A percentile compares a stretch with the other conserved stretches of the same genome.
Evolutionary conservation across 2,113 vertebrate species (phyloP).

Genomic region (Geococcyx californianus): DNA sequence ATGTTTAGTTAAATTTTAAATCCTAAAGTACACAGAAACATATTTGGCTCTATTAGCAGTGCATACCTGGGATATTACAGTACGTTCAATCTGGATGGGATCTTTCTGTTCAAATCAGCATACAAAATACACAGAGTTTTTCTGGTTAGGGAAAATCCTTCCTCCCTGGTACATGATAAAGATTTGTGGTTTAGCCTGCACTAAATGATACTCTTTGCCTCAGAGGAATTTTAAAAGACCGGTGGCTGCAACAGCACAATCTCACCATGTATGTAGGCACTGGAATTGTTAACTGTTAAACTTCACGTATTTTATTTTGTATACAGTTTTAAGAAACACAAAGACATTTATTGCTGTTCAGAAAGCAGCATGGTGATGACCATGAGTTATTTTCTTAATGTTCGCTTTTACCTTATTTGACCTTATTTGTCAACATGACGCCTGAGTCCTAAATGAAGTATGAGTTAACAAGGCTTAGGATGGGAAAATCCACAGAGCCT

Average conservation of each 20-base stretch:
- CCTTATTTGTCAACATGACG: background rate
- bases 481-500: background rate
- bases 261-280: background rate
- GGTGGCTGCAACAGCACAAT: background rate
- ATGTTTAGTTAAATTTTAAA: background rate
- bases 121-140: background rate
- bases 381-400: slow-evolving; percentile 11
- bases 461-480: background rate
- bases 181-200: background rate
- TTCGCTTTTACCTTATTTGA: background rate
- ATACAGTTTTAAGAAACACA: background rate
- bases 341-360: background rate
- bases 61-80: background rate
- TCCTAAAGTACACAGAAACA: background rate
- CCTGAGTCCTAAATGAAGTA: background rate
- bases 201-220: background rate
- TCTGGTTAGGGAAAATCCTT: background rate
- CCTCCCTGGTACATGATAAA: background rate
- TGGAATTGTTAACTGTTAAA: background rate
- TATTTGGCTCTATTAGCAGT: background rate
- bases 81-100: background rate
- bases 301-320: background rate
- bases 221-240: background rate
- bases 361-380: background rate
- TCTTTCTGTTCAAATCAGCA: background rate